Conservation (phyloP, 2,113 vertebrate genomes). For the Dermatemys mawii region DNA sequence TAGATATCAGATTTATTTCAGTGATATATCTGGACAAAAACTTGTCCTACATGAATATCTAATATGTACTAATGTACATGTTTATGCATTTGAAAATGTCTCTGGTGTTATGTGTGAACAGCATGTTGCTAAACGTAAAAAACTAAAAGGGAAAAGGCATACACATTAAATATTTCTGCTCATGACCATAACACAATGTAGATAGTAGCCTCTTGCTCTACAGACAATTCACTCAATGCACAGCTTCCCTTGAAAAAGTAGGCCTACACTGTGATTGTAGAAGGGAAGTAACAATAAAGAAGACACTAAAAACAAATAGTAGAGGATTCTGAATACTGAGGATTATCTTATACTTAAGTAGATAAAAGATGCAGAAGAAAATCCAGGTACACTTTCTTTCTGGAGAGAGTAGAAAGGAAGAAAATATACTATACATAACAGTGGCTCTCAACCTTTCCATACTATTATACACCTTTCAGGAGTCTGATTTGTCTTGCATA, state of each 20-base stretch:
- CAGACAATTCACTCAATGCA: neutral
- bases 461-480: no score
- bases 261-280: neutral
- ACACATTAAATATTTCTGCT: neutral
- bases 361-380: neutral
- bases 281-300: neutral
- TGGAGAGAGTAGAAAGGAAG: neutral
- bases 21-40: neutral
- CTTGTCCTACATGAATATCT: neutral
- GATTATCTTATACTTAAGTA: neutral
- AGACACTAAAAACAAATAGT: neutral
- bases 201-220: neutral
- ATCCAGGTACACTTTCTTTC: neutral
- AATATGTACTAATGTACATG: neutral
- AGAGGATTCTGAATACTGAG: neutral
- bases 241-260: neutral
- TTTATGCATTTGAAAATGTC: neutral
- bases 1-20: neutral
- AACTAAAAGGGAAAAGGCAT: neutral
- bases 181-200: neutral
- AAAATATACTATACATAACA: fast-evolving
- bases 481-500: no score
- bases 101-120: neutral
- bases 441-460: no score
- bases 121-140: neutral